phyloP scores from a whole-genome alignment of 2,113 vertebrate species.

The Halcyon senegalensis region DNA sequence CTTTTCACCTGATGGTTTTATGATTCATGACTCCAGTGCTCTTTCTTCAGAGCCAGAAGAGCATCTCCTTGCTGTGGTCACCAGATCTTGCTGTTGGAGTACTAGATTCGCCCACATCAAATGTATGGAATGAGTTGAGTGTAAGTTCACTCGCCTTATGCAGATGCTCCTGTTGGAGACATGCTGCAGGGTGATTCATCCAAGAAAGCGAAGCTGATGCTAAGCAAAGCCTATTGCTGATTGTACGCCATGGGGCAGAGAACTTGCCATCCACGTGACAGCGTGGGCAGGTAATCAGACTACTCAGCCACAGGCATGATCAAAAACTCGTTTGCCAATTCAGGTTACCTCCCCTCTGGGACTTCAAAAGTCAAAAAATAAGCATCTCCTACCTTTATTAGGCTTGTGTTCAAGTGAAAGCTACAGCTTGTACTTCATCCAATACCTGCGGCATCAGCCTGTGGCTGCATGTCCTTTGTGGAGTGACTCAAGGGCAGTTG shows the following conservation, averaged over 20 bases:
- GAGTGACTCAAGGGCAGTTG: neutral
- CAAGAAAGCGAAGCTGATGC: neutral
- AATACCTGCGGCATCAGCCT: neutral
- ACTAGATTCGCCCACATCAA: too few relatives aligned
- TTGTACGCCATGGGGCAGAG: neutral
- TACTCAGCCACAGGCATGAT: neutral
- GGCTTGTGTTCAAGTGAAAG: neutral
- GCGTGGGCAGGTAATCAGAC: neutral
- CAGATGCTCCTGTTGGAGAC: neutral
- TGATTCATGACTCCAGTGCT: neutral
- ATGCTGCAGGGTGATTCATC: neutral
- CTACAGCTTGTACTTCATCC: neutral
- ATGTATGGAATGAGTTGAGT: neutral
- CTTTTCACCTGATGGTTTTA: neutral
- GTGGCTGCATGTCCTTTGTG: neutral
- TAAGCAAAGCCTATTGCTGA: neutral
- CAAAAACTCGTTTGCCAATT: neutral
- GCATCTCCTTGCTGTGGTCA: neutral
- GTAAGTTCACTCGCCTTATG: neutral
- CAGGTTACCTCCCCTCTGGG: neutral
- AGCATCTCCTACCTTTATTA: neutral
- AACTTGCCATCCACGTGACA: neutral
- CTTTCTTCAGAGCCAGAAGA: neutral
- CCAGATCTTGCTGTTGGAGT: neutral
- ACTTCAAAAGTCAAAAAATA: neutral